Conservation (phyloP, 2,113 vertebrate genomes). For the Gracilinanus agilis region DNA sequence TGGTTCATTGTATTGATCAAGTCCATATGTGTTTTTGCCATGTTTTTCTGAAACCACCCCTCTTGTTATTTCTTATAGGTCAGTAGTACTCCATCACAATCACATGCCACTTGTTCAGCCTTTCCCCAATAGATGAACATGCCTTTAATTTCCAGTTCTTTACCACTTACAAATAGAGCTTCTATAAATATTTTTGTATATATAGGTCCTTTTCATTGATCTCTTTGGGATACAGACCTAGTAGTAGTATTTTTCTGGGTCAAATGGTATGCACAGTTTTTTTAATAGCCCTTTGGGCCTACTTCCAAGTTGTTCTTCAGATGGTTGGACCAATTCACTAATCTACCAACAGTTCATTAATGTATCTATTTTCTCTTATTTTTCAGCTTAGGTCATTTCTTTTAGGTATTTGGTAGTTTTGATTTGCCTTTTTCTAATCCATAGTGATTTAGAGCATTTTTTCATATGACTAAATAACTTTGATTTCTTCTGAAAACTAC, state of each 20-base stretch:
- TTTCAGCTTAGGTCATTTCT: too few species aligned
- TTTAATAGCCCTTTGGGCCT: too few species aligned
- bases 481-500: too few species aligned
- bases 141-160: neutral
- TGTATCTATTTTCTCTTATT: too few species aligned
- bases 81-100: neutral
- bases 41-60: neutral
- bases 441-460: too few species aligned
- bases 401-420: too few species aligned
- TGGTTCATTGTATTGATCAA: neutral
- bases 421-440: too few species aligned
- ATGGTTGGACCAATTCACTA: too few species aligned
- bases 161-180: neutral
- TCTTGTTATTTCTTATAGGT: neutral
- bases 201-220: conserved; percentile 31
- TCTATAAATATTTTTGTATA: neutral
- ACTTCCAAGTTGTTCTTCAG: too few species aligned
- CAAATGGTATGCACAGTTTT: neutral
- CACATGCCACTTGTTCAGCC: neutral
- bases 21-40: neutral
- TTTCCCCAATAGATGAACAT: neutral
- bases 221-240: conserved; percentile 21
- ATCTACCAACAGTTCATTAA: too few species aligned
- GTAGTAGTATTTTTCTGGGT: conserved; percentile 28
- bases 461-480: too few species aligned